Conservation (phyloP, 2,888 invertebrate species). For the Pantelozetes paolii region DNA sequence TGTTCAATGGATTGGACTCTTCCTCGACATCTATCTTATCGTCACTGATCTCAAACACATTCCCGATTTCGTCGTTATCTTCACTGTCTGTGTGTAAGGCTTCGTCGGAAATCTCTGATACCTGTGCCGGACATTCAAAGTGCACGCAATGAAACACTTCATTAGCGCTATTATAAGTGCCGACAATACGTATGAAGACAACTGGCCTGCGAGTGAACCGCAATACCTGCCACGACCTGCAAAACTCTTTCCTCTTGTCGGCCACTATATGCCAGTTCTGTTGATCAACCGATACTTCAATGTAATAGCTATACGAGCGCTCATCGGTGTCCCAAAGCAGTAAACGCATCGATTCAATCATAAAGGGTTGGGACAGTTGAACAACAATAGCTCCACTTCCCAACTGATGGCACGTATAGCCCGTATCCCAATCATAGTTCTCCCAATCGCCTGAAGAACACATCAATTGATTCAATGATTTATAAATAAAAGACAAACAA, state of each 20-base stretch:
- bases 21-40: not conserved
- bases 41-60: not conserved
- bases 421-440: conserved; percentile 97
- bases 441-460: conserved; percentile 72
- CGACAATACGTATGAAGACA: conserved; percentile 67
- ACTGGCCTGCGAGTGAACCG: conserved; percentile 79
- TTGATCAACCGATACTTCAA: conserved; percentile 82
- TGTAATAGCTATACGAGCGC: conserved; percentile 76
- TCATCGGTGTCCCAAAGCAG: conserved; percentile 90
- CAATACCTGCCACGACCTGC: conserved; percentile 93
- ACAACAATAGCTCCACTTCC: conserved; percentile 91
- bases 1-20: too few relatives aligned
- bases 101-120: not conserved
- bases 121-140: conserved; percentile 82
- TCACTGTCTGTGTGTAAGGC: not conserved
- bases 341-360: conserved; percentile 80
- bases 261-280: conserved; percentile 89
- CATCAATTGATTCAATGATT: not conserved
- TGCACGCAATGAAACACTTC: conserved; percentile 89
- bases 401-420: conserved; percentile 93
- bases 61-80: not conserved
- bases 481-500: not conserved
- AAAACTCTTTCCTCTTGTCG: conserved; percentile 85
- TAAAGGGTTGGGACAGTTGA: conserved; percentile 92
- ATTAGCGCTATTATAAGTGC: conserved; percentile 92